Conservation (phyloP, 1,140 invertebrate species). For the Araneus ventricosus region DNA sequence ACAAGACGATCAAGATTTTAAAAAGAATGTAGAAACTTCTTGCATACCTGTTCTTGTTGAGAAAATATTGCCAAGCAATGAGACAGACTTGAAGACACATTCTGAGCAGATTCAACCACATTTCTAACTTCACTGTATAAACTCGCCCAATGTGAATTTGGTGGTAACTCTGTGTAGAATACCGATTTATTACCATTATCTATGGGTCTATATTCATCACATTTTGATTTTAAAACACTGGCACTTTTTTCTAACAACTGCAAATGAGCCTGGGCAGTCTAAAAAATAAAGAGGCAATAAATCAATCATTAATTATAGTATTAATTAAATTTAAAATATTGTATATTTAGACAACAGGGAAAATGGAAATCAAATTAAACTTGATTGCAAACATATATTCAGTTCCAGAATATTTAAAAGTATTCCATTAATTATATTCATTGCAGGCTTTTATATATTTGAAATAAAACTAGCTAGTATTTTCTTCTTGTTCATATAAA, state of each 20-base stretch:
- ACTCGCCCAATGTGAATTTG: too few species aligned
- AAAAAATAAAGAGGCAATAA: slow-evolving; percentile 78
- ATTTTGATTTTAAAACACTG: slow-evolving; percentile 19
- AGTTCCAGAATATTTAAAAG: too few species aligned
- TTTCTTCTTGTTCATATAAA: too few species aligned
- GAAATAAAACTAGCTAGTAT: too few species aligned
- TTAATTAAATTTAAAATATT: not conserved
- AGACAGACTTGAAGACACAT: slow-evolving; percentile 75
- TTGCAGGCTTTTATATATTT: too few species aligned
- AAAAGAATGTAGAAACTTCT: not conserved
- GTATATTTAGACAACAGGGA: not conserved
- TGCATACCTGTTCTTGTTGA: slow-evolving; percentile 82
- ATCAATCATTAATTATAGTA: not conserved
- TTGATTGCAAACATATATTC: too few species aligned
- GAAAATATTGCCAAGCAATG: slow-evolving; percentile 82
- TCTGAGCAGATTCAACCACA: slow-evolving; percentile 46
- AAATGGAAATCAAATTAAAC: too few species aligned
- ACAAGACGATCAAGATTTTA: too few species aligned
- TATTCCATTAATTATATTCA: too few species aligned
- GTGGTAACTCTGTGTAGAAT: not conserved
- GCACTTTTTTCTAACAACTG: slow-evolving; percentile 84
- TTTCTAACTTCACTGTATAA: slow-evolving; percentile 26
- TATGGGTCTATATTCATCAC: not conserved
- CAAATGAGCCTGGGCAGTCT: slow-evolving; percentile 84
- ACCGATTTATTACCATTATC: slow-evolving; percentile 14